Base-by-base conservation (phyloP, 2,113 vertebrate species). In the Mystacornis crossleyi region DNA sequence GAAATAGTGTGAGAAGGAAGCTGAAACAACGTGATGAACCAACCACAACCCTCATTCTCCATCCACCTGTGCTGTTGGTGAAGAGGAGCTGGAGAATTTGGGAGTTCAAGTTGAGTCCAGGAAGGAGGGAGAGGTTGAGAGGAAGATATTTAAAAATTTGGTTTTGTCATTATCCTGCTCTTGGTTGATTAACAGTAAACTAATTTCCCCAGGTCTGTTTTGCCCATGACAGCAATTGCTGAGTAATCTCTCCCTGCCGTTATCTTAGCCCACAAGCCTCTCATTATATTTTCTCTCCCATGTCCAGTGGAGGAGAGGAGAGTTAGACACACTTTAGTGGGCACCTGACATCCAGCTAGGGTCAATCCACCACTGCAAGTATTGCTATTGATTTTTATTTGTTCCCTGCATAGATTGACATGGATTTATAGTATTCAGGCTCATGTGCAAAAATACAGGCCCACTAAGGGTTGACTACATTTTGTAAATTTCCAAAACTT, bases 21-120 rank as follows among this genome's bases (percentile, higher is more conserved):
- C 17, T 50, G 57, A 61, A 77, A 40, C 4, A 45, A n/a, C 12
- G 5, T 61, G 45, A 33, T 40, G 28, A 48, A 40, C 18, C 3
- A 5, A 38, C 4, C 1, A 2, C 23, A 84, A 11, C 0, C 2
- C 2, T 5, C 24, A 38, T 38, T 38, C 3, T 24, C n/a, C 6
- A 1, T 66, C 3, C 8, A 14, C 12, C 10, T 61, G 9, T 4
- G 3, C 11, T 11, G 1, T 8, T 53, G 4, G 5, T 6, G 6
- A 3, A 18, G 14, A 65, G 7, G 14, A 61, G 8, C 8, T 28
- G 12, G 19, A 72, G 69, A 81, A 72, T 14, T 4, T 2, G 0
- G 12, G 28, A 34, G 6, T 4, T 81, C 29, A 67, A 26, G 8
- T 0, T 58, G 15, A 25, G 9, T 12, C 4, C 5, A 4, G 26